Evolutionary conservation across 37 sponge, comb jelly and placozoan genomes (phyloP).

Genomic region (Spongilla lacustris): DNA sequence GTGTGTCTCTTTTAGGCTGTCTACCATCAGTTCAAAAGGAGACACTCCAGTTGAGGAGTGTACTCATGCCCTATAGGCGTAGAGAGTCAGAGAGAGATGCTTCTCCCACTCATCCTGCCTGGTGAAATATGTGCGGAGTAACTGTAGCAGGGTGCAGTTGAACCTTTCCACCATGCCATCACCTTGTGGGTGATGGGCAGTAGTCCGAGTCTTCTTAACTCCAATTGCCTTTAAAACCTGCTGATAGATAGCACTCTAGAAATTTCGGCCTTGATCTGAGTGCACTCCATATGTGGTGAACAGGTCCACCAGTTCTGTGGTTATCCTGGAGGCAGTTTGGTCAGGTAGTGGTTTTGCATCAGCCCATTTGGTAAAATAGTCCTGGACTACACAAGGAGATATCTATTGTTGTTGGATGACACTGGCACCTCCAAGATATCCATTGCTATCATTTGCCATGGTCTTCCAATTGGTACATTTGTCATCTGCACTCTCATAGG

Average conservation of each 20-base stretch:
- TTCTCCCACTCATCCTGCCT: slow-evolving; percentile 59
- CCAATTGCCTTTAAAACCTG: slow-evolving; percentile 48
- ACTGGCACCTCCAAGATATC: slow-evolving; percentile 63
- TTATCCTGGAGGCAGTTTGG: slow-evolving; percentile 40
- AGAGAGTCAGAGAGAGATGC: slow-evolving; percentile 52
- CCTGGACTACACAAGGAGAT: slow-evolving; percentile 58
- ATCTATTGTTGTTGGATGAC: slow-evolving; percentile 48
- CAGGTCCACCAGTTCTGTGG: slow-evolving; percentile 16
- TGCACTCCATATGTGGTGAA: slow-evolving; percentile 38
- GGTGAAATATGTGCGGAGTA: slow-evolving; percentile 43
- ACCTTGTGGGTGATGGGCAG: slow-evolving; percentile 55
- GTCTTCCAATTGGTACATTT: slow-evolving; percentile 20
- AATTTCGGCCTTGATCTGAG: slow-evolving; percentile 64
- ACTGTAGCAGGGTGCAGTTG: slow-evolving; percentile 41
- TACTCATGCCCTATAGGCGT: slow-evolving; percentile 42
- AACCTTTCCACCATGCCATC: slow-evolving; percentile 73
- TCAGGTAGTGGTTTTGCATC: slow-evolving; percentile 58
- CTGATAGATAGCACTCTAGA: slow-evolving; percentile 35
- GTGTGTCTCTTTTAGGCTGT: slow-evolving; percentile 11
- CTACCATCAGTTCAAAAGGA: slow-evolving; percentile 61
- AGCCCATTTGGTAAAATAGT: slow-evolving; percentile 70
- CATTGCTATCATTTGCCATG: slow-evolving; percentile 51
- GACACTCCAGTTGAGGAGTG: slow-evolving; percentile 54
- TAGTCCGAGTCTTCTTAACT: slow-evolving; percentile 35
- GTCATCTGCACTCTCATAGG: slow-evolving; percentile 24